These are phyloP conservation scores for Timema cristinae DNA, from an alignment of 2,888 invertebrate species.

Conservation along the genomic window DNA sequence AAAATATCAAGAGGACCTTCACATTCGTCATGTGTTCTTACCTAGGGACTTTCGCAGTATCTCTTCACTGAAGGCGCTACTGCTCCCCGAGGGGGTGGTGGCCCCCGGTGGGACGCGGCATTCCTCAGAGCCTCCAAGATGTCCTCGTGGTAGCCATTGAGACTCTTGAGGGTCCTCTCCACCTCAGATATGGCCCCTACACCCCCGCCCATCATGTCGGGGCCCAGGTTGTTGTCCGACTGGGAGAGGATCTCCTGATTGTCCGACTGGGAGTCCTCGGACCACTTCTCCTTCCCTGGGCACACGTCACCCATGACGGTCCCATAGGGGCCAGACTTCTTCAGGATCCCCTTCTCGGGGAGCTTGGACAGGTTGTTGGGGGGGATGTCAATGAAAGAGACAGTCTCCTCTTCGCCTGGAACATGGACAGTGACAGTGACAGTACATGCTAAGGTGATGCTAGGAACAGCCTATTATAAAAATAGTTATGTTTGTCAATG, in stretches of 20 bases:
- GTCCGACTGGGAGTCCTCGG: constrained; percentile 59
- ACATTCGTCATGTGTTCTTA: constrained; percentile 12
- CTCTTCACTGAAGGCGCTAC: constrained; percentile 64
- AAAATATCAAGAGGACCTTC: too few relatives aligned
- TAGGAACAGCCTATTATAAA: background rate
- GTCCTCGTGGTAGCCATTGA: constrained; percentile 90
- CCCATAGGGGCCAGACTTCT: constrained; percentile 72
- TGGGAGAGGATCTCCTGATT: constrained; percentile 64
- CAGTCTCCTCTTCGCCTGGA: constrained; percentile 69
- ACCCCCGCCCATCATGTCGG: constrained; percentile 41
- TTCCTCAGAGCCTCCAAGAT: constrained; percentile 84
- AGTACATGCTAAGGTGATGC: background rate
- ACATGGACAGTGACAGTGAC: background rate
- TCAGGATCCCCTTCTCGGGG: constrained; percentile 88
- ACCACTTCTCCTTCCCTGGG: constrained; percentile 62
- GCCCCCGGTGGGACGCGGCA: constrained; percentile 68
- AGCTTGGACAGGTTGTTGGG: constrained; percentile 70
- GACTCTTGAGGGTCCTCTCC: constrained; percentile 80
- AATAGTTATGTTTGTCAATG: background rate
- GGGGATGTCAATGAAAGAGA: constrained; percentile 77
- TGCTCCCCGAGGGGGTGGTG: constrained; percentile 59
- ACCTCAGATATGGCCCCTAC: constrained; percentile 68
- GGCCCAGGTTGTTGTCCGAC: constrained; percentile 63
- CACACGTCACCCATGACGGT: constrained; percentile 60
- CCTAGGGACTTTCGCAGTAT: constrained; percentile 63